A percentile compares a stretch with the other conserved stretches of the same genome.
Conservation (phyloP, 2,797 vertebrate genomes). For the Centroberyx gerrardi region DNA sequence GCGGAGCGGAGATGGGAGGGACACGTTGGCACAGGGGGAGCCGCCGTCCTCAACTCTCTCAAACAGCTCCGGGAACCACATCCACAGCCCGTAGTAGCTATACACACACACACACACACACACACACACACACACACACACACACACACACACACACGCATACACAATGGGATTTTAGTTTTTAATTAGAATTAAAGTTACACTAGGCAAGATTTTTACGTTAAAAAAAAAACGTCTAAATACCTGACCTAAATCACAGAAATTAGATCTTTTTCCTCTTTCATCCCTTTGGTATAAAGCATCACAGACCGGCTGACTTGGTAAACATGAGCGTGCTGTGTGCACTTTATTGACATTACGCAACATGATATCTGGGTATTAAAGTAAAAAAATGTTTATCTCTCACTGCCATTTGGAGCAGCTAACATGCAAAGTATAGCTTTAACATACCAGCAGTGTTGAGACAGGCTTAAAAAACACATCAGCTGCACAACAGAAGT, state of each 20-base stretch:
- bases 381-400: not conserved
- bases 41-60: constrained; percentile 75
- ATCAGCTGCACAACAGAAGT: not conserved
- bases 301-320: too few species aligned
- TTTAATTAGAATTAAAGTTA: too few species aligned
- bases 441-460: not conserved
- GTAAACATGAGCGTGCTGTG: too few species aligned
- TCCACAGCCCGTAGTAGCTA: constrained; percentile 88
- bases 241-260: too few species aligned
- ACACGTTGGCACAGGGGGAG: constrained; percentile 78
- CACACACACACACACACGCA: not conserved
- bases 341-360: too few species aligned
- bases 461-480: not conserved
- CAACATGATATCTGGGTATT: too few species aligned
- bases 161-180: not conserved
- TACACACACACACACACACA: constrained; percentile 39
- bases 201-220: too few species aligned
- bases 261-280: too few species aligned
- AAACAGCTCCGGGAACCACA: constrained; percentile 89
- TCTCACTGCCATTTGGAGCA: not conserved
- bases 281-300: too few species aligned
- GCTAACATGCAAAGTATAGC: not conserved
- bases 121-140: not conserved
- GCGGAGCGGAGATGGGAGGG: constrained; percentile 5
- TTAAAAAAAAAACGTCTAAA: too few species aligned